Evolutionary conservation across 2,888 invertebrate genomes (phyloP).

Genomic region (Slavum lentiscoides): DNA sequence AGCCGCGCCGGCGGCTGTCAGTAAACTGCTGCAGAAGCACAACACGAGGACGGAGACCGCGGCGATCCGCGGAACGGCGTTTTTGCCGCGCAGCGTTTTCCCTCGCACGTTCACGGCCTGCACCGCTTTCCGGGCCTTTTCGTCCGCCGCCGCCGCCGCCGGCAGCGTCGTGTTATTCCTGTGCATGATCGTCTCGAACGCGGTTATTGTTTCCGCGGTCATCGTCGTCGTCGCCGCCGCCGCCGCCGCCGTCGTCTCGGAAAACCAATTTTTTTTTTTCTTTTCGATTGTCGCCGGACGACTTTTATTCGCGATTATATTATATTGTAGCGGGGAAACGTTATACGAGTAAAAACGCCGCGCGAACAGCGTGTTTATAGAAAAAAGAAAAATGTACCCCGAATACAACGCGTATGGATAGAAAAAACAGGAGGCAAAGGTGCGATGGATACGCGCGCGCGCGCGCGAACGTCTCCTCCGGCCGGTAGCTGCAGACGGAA

Average conservation of each 20-base stretch:
- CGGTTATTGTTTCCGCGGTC: not conserved
- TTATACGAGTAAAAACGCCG: too few relatives aligned
- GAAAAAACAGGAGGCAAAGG: too few relatives aligned
- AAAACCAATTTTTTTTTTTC: too few relatives aligned
- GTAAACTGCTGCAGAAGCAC: conserved; percentile 25
- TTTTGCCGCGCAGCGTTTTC: not conserved
- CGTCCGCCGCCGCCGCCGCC: not conserved
- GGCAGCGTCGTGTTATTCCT: conserved; percentile 16
- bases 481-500: not conserved
- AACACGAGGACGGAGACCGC: not conserved
- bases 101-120: too few relatives aligned
- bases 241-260: not conserved
- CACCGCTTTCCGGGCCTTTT: not conserved
- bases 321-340: too few relatives aligned
- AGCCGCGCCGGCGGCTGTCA: conserved; percentile 8
- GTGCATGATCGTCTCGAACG: conserved; percentile 15
- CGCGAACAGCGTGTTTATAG: too few relatives aligned
- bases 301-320: too few relatives aligned
- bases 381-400: too few relatives aligned
- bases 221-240: not conserved
- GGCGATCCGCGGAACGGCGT: not conserved
- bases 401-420: too few relatives aligned
- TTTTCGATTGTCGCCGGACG: too few relatives aligned
- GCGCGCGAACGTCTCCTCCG: not conserved
- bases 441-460: too few relatives aligned